Base-by-base conservation (phyloP, 2,888 invertebrate genomes). In the Drosophila austrosaltans region DNA sequence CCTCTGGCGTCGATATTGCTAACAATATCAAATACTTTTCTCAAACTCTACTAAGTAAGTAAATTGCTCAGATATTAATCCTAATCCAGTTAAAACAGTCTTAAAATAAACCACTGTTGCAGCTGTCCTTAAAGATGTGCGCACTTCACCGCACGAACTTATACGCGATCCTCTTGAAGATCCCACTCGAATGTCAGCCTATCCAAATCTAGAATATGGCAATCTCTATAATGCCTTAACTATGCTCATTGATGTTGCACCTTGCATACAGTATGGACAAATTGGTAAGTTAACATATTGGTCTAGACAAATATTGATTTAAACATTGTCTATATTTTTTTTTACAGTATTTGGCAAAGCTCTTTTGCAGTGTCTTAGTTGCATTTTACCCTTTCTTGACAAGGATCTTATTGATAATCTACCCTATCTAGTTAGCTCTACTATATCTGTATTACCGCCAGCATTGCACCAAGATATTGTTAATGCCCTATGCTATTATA, bases 21-120 rank as follows among this genome's bases (percentile, higher is more conserved):
- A 98, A 98, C 93, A 99, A 98, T 67, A 95, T 99, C 90, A 98
- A 99, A 93, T 99, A 98, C 93, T 99, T 99, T 93, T 98, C 98
- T 57, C 98, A 98, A 93, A 98, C 98, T 53, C 94, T 99, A 76
- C 94, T 99, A 82, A 97, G 99, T 99, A 94, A 95, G 95, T 94
- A 76, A 7, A 3, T 12, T 5, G 8, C 32, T 20, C 2, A 61
- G 2, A 8, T 10, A 40, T 16, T 2, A 36, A 3, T 8, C 30
- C 6, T 1, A 30, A 5, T 30, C 30, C 30, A 28, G 28, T 28
- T 2, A 6, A 30, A 30, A 5, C 28, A 3, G 5, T 6, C 6
- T 6, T 30, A 30, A 30, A 3, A 5, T 30, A 30, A 30, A 5
- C 30, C 6, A 4, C 4, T 30, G 6, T 53, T 72, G 0, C 59